Base-by-base conservation (phyloP, 2,113 vertebrate species). In the Plecturocebus donacophilus region DNA sequence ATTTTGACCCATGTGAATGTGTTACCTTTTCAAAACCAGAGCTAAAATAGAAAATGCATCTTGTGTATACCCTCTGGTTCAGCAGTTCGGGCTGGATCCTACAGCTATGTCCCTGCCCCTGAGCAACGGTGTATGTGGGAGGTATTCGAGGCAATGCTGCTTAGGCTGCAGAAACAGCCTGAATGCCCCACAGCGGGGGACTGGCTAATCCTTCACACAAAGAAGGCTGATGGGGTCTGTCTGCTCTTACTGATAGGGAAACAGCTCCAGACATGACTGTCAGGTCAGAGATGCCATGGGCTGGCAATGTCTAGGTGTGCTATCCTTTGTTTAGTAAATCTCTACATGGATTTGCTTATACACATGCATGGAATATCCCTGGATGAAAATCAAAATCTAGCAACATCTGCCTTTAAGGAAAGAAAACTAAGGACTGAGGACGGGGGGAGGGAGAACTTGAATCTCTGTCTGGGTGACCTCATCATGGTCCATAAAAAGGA, bases 11-110 rank as follows among this genome's bases (percentile, higher is more conserved):
- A 47, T 38, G 79, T 84, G 71, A 76, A 82, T 40, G 12, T 30
- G 70, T 91, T 93, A 75, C 13, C 47, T 70, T 87, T 87, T 52
- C 49, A 71, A 87, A 87, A 93, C 21, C n/a, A 76, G 77, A 94
- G 75, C 52, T 82, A 87, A 32, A 42, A 45, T 30, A n/a, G 58
- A 49, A 86, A 90, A 82, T 73, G 52, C 54, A 25, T 79, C 71
- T 38, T 73, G 30, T 16, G 12, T 38, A 64, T 4, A 21, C 20
- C 1, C 49, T 88, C 19, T 45, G 6, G 6, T 61, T 21, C 2
- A 61, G 86, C 25, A 56, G 17, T 11, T 82, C 77, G 35, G 66
- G 8, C n/a, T 42, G 19, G 23, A 35, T 6, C 27, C n/a, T 68
- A 25, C 19, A 42, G 81, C 45, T 23, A 6, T 38, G 13, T 94